Evolutionary conservation across 2,797 vertebrate genomes (phyloP), one percentile per base, ranked within the genome.

Genomic region (Lateolabrax maculatus): DNA sequence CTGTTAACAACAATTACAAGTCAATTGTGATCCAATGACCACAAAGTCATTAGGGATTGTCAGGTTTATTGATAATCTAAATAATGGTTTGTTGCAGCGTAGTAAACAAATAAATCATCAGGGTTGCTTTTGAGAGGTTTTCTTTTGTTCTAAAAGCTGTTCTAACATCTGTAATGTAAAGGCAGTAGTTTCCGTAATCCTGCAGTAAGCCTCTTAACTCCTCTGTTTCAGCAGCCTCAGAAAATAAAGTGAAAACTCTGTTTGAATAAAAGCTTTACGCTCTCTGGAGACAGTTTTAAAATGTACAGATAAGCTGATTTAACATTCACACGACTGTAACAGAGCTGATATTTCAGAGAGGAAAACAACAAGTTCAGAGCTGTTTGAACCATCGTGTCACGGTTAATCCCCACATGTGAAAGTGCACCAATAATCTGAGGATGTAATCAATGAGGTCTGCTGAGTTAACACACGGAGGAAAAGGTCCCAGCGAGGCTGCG

Each of bases 381-480:
- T 60, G 60, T 70, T 52, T 74, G 67, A 71, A 79, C 81, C 70
- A 82, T 73, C 64, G 10, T 56, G 53, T 55, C 55, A 41, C 72
- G 57, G 75, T 72, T 89, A 80, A 90, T 88, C 77, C 81, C 66
- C 52, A 21, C 55, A 83, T 68, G 79, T 79, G 73, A 79, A 71
- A 72, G 76, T 64, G 75, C 67, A 18, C 68, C 29, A 67, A 84
- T 83, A 76, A 86, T 56, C 70, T 68, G 48, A 27, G 39, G 41
- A 5, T 31, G 29, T 80, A 80, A 84, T 84, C 80, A 79, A 73
- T 70, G 72, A 36, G 49, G 64, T 79, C n/a, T 53, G 53, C 8
- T 12, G 63, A 65, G 67, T 25, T 44, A 72, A 80, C 75, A 72
- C 36, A 48, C 31, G 25, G 46, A 29, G 36, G 49, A 23, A 21